Evolutionary conservation across 2,888 invertebrate genomes (phyloP).

Genomic region (Girardia tigrina): DNA sequence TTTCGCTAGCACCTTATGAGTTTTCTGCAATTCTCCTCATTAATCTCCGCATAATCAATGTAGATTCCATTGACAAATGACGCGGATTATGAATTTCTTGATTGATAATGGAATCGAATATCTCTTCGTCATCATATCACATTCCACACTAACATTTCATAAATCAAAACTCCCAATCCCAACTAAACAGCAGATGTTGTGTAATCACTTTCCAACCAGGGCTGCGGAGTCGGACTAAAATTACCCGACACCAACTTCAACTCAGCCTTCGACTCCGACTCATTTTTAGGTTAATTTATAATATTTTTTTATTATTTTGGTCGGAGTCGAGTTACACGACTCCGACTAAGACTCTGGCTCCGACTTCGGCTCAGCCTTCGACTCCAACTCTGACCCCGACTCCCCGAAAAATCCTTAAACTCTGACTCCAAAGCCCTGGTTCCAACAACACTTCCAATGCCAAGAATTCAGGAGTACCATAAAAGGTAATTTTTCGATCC

Average conservation of each 20-base stretch:
- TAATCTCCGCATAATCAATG: constrained; percentile 93
- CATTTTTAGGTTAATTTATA: too few relatives aligned
- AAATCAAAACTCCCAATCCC: constrained; percentile 97
- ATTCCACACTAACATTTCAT: constrained; percentile 98
- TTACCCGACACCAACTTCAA: too few relatives aligned
- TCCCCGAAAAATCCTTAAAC: too few relatives aligned
- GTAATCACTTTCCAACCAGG: too few relatives aligned
- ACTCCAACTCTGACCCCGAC: too few relatives aligned
- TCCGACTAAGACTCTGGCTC: too few relatives aligned
- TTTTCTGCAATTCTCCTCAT: constrained; percentile 91
- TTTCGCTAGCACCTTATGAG: constrained; percentile 85
- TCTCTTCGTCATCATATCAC: constrained; percentile 81
- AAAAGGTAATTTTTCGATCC: constrained; percentile 87
- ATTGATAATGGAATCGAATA: constrained; percentile 97
- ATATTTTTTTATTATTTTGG: too few relatives aligned
- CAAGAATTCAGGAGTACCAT: constrained; percentile 63
- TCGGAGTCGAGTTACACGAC: too few relatives aligned
- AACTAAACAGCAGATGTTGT: constrained; percentile 99
- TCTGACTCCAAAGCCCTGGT: too few relatives aligned
- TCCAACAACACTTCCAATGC: constrained; percentile 97
- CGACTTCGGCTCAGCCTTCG: too few relatives aligned
- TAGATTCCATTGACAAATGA: constrained; percentile 86
- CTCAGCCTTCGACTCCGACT: too few relatives aligned
- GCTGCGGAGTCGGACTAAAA: too few relatives aligned
- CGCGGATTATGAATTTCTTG: constrained; percentile 98